Evolutionary conservation across 2,888 invertebrate species (phyloP), one percentile per base, ranked within the genome.

Genomic region (Xestia sexstrigata): DNA sequence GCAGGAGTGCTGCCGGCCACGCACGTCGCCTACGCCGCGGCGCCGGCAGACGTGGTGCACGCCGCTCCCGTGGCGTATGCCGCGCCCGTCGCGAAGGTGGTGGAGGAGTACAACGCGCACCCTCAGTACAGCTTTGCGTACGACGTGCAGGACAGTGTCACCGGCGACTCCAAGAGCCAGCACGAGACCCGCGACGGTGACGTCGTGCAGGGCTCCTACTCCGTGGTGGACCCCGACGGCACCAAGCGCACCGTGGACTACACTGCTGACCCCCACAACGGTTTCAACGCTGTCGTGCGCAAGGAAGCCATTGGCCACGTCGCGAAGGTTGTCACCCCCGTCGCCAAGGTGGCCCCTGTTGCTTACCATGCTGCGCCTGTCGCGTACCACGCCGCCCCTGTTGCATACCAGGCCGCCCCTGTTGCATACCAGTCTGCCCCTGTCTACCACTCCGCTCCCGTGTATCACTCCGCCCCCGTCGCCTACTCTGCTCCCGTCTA

Each of bases 251-350:
- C 93, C 70, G 97, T 97, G 7, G 96, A 97, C 80, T 97, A 97
- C 92, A 95, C 95, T 76, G 96, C 96, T 66, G 97, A 97, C 87
- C 91, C 92, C 45, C 91, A 95, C 88, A 95, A 96, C 79, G 97
- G 97, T 66, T 97, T 97, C 92, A 97, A 97, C 90, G 97, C 97
- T 58, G 95, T 97, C 52, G 97, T 97, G 7, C 94, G 92, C 90
- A 94, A 90, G 83, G 95, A 95, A 81, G 93, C 96, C 63, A 89
- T 95, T 89, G 90, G 83, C 23, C 92, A 88, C 91, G 92, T 92
- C 71, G 92, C 94, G 82, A 93, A 92, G 85, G 89, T 92, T 15
- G 91, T 90, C 35, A 87, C 90, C 1, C 88, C 88, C 0, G 82
- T 88, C 0, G 83, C 81, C 1, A 80, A 79, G n/a, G 78, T 85